Conservation (phyloP, 2,888 invertebrate genomes). For the Eupithecia dodoneata region DNA sequence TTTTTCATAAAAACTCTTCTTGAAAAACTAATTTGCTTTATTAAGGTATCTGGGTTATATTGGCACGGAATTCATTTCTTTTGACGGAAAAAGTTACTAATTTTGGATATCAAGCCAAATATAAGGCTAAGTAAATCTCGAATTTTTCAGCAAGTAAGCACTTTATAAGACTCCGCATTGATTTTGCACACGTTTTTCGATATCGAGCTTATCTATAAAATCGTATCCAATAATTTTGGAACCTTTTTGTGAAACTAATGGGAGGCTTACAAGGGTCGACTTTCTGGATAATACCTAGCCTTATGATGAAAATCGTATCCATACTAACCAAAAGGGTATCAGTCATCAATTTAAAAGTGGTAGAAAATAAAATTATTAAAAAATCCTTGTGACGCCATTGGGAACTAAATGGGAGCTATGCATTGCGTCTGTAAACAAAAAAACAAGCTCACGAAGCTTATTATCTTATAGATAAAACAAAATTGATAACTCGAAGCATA, state of each 20-base stretch:
- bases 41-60: background rate
- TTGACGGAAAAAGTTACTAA: no score
- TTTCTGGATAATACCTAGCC: slow-evolving; percentile 10
- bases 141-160: background rate
- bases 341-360: background rate
- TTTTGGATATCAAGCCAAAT: no score
- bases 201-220: slow-evolving; percentile 7
- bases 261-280: slow-evolving; percentile 12
- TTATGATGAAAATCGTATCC: slow-evolving; percentile 2
- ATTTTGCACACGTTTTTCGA: background rate
- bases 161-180: background rate
- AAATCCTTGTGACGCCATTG: background rate
- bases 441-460: background rate
- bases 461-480: no score
- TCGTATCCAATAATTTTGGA: slow-evolving; percentile 12
- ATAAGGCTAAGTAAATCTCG: background rate
- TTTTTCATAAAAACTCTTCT: background rate
- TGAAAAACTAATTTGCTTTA: background rate
- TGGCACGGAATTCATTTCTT: no score
- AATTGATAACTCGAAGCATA: no score
- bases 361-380: background rate
- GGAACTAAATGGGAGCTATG: no score
- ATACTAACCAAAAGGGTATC: background rate
- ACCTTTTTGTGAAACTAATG: slow-evolving; percentile 8
- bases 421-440: no score